These are phyloP conservation scores for Trichonephila clavata DNA, from an alignment of 1,140 invertebrate species.

Conservation along the genomic window DNA sequence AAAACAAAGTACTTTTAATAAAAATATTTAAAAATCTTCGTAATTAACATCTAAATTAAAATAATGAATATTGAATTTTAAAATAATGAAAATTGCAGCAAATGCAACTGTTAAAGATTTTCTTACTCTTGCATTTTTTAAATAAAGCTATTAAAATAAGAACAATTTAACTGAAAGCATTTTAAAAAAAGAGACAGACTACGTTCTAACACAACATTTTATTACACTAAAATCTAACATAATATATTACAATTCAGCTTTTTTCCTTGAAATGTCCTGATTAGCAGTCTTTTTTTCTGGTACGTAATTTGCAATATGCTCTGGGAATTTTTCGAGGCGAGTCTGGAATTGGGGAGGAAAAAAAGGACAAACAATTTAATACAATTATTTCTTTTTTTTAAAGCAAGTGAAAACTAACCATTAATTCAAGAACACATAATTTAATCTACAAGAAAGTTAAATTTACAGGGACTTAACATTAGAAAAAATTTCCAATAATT, in stretches of 20 bases:
- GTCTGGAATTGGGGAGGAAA: conserved; percentile 40
- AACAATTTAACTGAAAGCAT: too few relatives aligned
- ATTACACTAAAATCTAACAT: conserved; percentile 7
- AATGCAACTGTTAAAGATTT: not conserved
- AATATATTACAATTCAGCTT: not conserved
- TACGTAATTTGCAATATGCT: conserved; percentile 66
- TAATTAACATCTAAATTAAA: too few relatives aligned
- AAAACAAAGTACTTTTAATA: too few relatives aligned
- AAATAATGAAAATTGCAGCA: too few relatives aligned
- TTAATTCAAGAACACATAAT: too few relatives aligned
- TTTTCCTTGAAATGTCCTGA: not conserved
- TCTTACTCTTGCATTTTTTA: not conserved
- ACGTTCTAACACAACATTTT: not conserved
- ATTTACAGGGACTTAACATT: too few relatives aligned
- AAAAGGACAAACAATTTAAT: not conserved
- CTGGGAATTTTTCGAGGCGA: conserved; percentile 59
- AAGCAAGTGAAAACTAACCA: not conserved
- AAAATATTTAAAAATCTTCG: too few relatives aligned
- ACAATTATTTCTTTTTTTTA: not conserved
- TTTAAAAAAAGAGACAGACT: too few relatives aligned
- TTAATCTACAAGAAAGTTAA: too few relatives aligned
- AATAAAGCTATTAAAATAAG: too few relatives aligned
- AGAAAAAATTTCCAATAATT: too few relatives aligned
- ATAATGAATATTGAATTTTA: too few relatives aligned
- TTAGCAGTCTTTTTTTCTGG: conserved; percentile 46